Base-by-base conservation (phyloP, 2,888 invertebrate genomes). In the Empis livida region DNA sequence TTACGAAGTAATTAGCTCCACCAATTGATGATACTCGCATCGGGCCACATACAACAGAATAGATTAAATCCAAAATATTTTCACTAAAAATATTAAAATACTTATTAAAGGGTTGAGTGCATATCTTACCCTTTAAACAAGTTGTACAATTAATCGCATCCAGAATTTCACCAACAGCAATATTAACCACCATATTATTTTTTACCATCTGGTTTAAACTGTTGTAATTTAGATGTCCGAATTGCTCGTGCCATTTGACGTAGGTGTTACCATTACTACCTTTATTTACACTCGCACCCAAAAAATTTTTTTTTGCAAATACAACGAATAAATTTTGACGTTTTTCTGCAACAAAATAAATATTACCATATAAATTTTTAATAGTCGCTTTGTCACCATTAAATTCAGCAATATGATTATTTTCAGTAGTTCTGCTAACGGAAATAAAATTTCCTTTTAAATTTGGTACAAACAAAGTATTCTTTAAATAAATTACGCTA, bases 21-120 rank as follows among this genome's bases (percentile, higher is more conserved):
- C 51, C 52, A 39, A 42, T 37, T 16, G 52, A 52, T 20, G 40
- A 20, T 32, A 39, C 41, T 23, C 41, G 40, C 45, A 54, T 48
- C 14, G 55, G 51, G 14, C 55, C 55, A 39, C 48, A 49, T 1
- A 55, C 50, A 35, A 54, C 49, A 10, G 50, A 51, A 32, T 54
- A 51, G 16, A 53, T 48, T 5, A 51, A 42, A 23, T 51, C 50
- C 16, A 39, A 16, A 11, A 39, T 11, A 17, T 39, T 16, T 16
- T 39, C 16, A 39, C 39, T 39, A 10, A 11, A 11, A 10, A 39
- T 10, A 11, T 11, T 11, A 39, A 39, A 6, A 20, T 39, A 11
- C 16, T 39, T 39, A 8, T 5, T 6, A 16, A 39, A 39, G 14
- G 39, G 16, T 10, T 39, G 16, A 20, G 5, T 9, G 14, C 6